Base-by-base conservation (phyloP, 2,797 vertebrate species). In the Halcyon chelicuti region DNA sequence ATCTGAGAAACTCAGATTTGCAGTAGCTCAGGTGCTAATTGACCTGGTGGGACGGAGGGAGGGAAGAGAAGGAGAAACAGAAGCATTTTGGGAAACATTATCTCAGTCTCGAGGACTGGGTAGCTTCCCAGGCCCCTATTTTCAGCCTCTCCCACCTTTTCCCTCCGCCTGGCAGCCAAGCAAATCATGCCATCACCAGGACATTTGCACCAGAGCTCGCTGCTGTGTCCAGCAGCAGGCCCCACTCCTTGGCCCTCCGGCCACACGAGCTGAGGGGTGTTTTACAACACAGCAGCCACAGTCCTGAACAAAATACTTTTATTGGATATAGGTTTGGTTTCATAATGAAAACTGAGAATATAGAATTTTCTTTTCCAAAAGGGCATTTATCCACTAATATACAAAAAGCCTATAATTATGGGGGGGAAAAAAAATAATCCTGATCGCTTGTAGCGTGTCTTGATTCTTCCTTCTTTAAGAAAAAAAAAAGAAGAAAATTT, bases 381-480 rank as follows among this genome's bases (percentile, higher is more conserved):
- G 33, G 79, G 23, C 90, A 52, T 81, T 93, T 58, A 65, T 88
- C 67, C 54, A 28, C 81, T 92, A 46, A 95, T 96, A 94, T 72
- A 95, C 95, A 97, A 94, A 95, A 75, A 96, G 72, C 73, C 75
- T 84, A 47, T 86, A 84, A 94, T 97, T 76, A 86, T 12, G 35
- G 19, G 5, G n/a, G 18, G 14, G 14, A 61, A 60, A n/a, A 74
- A 63, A 61, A 67, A 51, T 42, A 71, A 5, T 73, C 52, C 47
- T 90, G 62, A 86, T 73, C 81, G 72, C 79, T 87, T 79, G 33
- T 46, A 54, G 20, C 9, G 26, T 61, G 70, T 83, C 37, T 57
- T 72, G 68, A 58, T 83, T 82, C 42, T 63, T 70, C 55, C 31
- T 78, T 71, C 81, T 91, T 61, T 61, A 52, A 54, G 20, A 3